Evolutionary conservation across 2,888 invertebrate species (phyloP), one percentile per base, ranked within the genome.

Genomic region (Hemaris fuciformis): DNA sequence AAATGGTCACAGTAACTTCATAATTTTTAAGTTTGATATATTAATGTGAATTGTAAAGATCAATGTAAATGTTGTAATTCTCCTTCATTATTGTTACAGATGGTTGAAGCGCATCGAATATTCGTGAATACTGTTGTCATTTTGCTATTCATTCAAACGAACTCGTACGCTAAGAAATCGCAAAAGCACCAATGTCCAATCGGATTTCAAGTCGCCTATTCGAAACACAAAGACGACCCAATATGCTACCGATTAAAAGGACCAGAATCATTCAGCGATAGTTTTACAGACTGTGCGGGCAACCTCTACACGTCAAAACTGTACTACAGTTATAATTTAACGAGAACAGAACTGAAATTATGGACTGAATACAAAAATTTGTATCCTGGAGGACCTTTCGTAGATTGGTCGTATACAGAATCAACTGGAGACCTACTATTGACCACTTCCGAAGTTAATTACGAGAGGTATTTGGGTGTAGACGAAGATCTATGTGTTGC

Each of bases 301-400:
- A 93, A 93, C 63, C 69, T 83, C 15, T 91, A 84, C 65, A 83
- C 84, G 0, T 70, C 81, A 0, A 75, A 81, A 65, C 64, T 88
- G 42, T 86, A 84, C 48, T 67, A 76, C 42, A 83, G 72, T 45
- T 71, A 88, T n/a, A 79, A 82, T 61, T 70, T 88, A 18, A 73
- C 77, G 0, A 79, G 77, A 63, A 64, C 79, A 10, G 77, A 82
- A 46, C 63, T 77, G 23, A 70, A 73, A n/a, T 67, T 92, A 69
- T 93, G 93, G 93, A 84, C 88, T 0, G 91, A 93, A 60, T 92
- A 87, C 69, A 89, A 81, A 64, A 79, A 87, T 1, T 60, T 84
- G 20, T 91, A 93, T 64, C 82, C 86, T 4, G 89, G 91, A 2
- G 93, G 93, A 1, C 86, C 88, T 1, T 91, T 88, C 65, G 74